Conservation (phyloP, 2,888 invertebrate genomes). For the Leptinotarsa juncta region DNA sequence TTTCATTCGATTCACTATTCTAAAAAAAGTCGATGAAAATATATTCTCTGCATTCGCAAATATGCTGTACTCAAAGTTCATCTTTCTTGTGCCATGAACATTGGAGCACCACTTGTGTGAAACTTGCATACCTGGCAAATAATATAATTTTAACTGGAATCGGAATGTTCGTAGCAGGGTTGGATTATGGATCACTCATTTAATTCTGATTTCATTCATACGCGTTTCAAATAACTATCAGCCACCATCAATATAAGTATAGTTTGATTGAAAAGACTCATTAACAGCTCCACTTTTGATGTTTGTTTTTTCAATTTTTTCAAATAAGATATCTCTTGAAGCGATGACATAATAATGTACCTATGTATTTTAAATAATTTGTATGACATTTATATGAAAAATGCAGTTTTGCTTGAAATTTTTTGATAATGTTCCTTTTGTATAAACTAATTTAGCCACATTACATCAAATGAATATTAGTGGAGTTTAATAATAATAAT, state of each 20-base stretch:
- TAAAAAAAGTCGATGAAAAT: neutral
- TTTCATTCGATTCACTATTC: neutral
- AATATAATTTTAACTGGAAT: constrained; percentile 44
- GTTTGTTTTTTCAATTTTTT: too few relatives aligned
- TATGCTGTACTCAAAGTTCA: constrained; percentile 28
- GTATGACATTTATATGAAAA: too few relatives aligned
- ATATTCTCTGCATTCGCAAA: constrained; percentile 11
- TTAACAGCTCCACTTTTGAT: neutral
- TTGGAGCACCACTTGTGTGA: constrained; percentile 47
- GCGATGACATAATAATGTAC: too few relatives aligned
- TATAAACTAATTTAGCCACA: too few relatives aligned
- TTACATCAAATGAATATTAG: too few relatives aligned
- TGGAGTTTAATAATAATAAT: too few relatives aligned
- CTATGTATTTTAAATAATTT: too few relatives aligned
- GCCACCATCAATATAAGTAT: neutral
- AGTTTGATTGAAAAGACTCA: neutral
- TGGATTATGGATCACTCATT: constrained; percentile 21
- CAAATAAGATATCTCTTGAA: too few relatives aligned
- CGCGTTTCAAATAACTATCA: too few relatives aligned
- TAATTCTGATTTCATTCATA: neutral
- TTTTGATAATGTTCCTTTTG: too few relatives aligned
- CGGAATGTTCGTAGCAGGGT: constrained; percentile 30
- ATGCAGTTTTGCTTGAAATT: too few relatives aligned
- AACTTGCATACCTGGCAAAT: constrained; percentile 47
- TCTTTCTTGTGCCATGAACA: constrained; percentile 44